Base-by-base conservation (phyloP, 2,797 vertebrate genomes). In the Tinamus major region DNA sequence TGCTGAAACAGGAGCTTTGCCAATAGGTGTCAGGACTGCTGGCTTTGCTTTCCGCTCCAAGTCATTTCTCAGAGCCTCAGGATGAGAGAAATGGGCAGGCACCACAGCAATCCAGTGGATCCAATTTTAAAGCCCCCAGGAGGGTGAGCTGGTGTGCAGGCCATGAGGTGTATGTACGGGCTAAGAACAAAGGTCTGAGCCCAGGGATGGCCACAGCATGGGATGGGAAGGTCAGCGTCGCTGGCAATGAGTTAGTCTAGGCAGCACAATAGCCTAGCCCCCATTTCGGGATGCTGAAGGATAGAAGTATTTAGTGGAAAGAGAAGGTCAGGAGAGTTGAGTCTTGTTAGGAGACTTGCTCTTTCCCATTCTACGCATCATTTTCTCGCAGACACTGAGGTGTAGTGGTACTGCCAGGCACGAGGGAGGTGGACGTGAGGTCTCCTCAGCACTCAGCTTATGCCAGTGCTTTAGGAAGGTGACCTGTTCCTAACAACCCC, bases 11-110 rank as follows among this genome's bases (percentile, higher is more conserved):
- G 62, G 75, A 95, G 35, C 68, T 91, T 37, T 1, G 5, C 44
- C 53, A 59, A 5, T 33, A 72, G 55, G 33, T 93, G n/a, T 95
- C 37, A 29, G 71, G 76, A 85, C 53, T 35, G 56, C 80, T 88
- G 75, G 90, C 58, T 91, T 37, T 55, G 18, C 51, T 91, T 92
- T 93, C 79, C 51, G 82, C 80, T 95, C 79, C 77, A 77, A 35
- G 69, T 82, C 62, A 3, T 81, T 94, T 95, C 56, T 71, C 35
- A 62, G 65, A 94, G 81, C 81, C 83, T 92, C 37, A 68, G 67
- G 71, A 85, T 79, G 85, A 79, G 44, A 49, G 27, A 31, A 81
- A 65, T 87, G 87, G 86, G 78, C 94, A 85, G 92, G 89, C 75
- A 71, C 74, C 68, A 19, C 6, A n/a, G 33, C 63, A 88, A 31